phyloP scores from a whole-genome alignment of 1,140 invertebrate species.

The Philaenus spumarius region DNA sequence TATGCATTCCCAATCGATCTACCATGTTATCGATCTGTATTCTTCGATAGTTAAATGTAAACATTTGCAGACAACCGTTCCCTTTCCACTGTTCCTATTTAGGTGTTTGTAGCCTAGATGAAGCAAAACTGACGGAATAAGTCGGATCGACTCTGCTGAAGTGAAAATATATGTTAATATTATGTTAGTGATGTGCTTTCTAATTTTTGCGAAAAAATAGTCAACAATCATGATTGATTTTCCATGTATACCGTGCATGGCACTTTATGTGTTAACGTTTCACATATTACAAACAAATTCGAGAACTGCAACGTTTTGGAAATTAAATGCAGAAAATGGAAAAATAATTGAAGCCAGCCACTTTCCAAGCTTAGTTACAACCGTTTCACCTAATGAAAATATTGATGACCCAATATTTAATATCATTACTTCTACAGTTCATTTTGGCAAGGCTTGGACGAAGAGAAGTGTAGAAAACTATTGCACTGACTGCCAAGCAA shows the following conservation, averaged over 20 bases:
- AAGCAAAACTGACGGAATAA: no score
- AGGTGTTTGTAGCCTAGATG: no score
- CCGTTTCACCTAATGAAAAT: slow-evolving; percentile 39
- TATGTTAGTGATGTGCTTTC: no score
- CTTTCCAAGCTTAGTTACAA: slow-evolving; percentile 44
- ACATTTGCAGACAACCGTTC: no score
- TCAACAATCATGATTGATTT: slow-evolving; percentile 14
- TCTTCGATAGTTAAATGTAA: no score
- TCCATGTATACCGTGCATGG: slow-evolving; percentile 27
- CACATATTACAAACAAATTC: slow-evolving; percentile 64
- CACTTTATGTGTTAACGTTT: slow-evolving; percentile 43
- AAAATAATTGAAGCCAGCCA: slow-evolving; percentile 54
- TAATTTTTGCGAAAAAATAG: no score
- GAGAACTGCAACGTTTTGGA: slow-evolving; percentile 64
- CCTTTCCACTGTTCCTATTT: no score
- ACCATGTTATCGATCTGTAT: no score
- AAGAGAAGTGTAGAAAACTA: slow-evolving; percentile 49
- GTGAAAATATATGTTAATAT: no score
- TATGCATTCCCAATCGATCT: no score
- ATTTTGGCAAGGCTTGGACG: slow-evolving; percentile 53
- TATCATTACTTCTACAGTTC: slow-evolving; percentile 56
- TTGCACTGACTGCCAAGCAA: slow-evolving; percentile 46
- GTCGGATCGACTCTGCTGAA: no score
- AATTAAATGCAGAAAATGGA: slow-evolving; percentile 57
- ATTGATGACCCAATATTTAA: slow-evolving; percentile 55